Conservation (phyloP, 2,888 invertebrate genomes). For the Cantharis rufa region DNA sequence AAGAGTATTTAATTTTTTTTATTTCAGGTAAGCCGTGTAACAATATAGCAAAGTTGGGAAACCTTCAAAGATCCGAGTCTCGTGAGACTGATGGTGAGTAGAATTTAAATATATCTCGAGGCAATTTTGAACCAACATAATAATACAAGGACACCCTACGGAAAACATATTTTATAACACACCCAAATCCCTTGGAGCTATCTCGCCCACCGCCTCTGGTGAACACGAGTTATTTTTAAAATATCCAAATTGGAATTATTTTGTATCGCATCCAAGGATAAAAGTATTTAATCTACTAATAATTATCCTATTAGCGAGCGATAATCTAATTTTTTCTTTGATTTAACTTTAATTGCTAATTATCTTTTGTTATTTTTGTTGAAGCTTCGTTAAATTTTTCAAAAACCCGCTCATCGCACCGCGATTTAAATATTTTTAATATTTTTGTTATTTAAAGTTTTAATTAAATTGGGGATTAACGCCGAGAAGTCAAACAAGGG, state of each 20-base stretch:
- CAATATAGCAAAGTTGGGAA: slow-evolving; percentile 26
- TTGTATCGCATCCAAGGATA: slow-evolving; percentile 24
- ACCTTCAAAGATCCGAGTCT: slow-evolving; percentile 40
- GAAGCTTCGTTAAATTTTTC: background rate
- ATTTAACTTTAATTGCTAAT: background rate
- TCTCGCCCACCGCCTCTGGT: slow-evolving; percentile 51
- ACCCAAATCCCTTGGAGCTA: slow-evolving; percentile 46
- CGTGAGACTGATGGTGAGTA: slow-evolving; percentile 42
- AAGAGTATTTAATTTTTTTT: slow-evolving; percentile 5
- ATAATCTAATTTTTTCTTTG: background rate
- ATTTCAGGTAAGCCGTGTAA: slow-evolving; percentile 24
- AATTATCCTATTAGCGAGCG: background rate
- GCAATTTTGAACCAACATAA: slow-evolving; percentile 47
- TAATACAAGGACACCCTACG: slow-evolving; percentile 49
- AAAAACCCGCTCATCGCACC: background rate
- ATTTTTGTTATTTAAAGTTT: background rate
- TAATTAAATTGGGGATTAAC: background rate
- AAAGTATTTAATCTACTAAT: background rate
- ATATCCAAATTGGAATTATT: slow-evolving; percentile 45
- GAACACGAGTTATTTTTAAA: slow-evolving; percentile 52
- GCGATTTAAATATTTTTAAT: background rate
- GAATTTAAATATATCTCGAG: slow-evolving; percentile 48
- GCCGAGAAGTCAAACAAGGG: background rate
- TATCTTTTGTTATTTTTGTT: background rate
- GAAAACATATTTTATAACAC: slow-evolving; percentile 53